Percentiles rank a stretch among this genome's conserved stretches.
These are phyloP conservation scores for Lepilemur septentrionalis DNA, from an alignment of 2,797 vertebrate genomes.

Conservation along the genomic window DNA sequence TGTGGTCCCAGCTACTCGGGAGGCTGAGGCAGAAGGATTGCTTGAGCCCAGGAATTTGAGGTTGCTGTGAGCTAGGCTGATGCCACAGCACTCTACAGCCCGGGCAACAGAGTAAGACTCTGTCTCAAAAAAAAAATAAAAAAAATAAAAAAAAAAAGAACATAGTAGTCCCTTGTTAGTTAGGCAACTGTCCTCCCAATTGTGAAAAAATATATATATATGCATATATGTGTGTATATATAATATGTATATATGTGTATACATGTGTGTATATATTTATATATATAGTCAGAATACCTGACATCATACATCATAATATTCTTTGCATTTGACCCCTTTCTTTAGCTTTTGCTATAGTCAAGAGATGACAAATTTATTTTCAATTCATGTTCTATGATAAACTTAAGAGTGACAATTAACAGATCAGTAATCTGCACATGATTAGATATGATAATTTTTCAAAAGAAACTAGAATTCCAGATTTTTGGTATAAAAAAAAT, in stretches of 20 bases:
- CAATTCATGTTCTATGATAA: slow-evolving; percentile 5
- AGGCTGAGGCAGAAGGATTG: no score
- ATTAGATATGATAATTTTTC: not conserved
- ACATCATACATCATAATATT: not conserved
- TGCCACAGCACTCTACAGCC: no score
- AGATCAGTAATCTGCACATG: not conserved
- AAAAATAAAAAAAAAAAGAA: no score
- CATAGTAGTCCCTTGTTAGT: not conserved
- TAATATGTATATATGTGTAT: not conserved
- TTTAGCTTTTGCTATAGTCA: not conserved
- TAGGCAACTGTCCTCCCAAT: not conserved
- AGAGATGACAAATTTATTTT: slow-evolving; percentile 31
- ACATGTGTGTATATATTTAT: not conserved
- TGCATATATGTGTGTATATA: not conserved
- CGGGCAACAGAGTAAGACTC: no score
- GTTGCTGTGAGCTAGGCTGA: no score
- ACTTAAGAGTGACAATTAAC: not conserved
- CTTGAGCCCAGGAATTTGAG: no score
- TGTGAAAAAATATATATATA: not conserved
- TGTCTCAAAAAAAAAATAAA: no score
- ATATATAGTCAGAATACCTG: not conserved
- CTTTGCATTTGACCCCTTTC: not conserved
- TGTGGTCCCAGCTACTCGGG: no score
- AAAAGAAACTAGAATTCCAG: slow-evolving; percentile 10
- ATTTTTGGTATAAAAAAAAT: not conserved